Percentiles rank a stretch among this genome's conserved stretches.
These are phyloP conservation scores for Lates japonicus DNA, from an alignment of 2,797 vertebrate species.

Conservation along the genomic window DNA sequence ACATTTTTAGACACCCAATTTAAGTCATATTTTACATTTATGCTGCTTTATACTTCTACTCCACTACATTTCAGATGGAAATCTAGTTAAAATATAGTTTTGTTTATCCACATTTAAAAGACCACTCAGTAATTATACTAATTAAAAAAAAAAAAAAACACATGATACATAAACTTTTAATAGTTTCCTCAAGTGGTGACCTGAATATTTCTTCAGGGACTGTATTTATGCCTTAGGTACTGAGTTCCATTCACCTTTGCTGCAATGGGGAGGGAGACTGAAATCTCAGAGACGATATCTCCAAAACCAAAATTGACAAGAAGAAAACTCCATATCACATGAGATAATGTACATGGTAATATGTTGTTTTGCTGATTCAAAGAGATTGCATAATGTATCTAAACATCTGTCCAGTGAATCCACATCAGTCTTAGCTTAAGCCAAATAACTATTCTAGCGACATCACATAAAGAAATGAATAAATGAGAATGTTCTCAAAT, in stretches of 20 bases:
- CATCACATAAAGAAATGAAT: conserved; percentile 1
- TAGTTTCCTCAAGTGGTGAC: background rate
- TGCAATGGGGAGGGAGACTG: background rate
- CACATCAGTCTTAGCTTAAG: background rate
- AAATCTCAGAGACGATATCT: background rate
- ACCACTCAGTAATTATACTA: too few species aligned
- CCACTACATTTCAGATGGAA: too few species aligned
- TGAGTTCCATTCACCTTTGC: background rate
- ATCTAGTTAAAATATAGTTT: too few species aligned
- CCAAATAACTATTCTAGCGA: background rate
- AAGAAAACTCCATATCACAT: background rate
- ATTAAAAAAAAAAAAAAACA: too few species aligned
- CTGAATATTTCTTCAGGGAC: background rate
- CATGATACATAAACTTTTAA: too few species aligned
- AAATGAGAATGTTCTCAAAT: background rate
- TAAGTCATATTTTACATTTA: too few species aligned
- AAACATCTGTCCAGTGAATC: conserved; percentile 1
- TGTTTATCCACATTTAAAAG: too few species aligned
- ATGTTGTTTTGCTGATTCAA: background rate
- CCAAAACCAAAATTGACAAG: background rate
- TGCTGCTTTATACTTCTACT: too few species aligned
- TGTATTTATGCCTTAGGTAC: background rate
- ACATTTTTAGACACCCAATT: too few species aligned
- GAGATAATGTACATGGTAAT: background rate
- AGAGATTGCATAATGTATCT: background rate